Evolutionary conservation across 2,113 vertebrate species (phyloP).

Genomic region (Circaetus gallicus): DNA sequence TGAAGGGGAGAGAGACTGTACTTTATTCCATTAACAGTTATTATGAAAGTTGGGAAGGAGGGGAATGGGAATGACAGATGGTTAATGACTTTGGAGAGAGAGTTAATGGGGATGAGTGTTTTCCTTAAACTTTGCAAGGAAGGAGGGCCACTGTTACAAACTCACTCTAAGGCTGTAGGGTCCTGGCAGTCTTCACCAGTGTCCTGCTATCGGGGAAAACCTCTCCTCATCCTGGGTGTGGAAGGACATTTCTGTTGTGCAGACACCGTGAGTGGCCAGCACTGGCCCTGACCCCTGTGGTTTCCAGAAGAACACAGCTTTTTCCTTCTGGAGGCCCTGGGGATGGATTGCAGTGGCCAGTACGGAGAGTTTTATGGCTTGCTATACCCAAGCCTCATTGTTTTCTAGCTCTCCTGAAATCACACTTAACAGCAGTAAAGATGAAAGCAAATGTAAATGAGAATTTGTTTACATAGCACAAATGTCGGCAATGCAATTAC

Average conservation of each 20-base stretch:
- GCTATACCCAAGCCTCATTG: neutral
- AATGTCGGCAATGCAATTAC: neutral
- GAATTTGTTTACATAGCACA: neutral
- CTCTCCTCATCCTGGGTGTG: neutral
- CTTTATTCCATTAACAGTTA: neutral
- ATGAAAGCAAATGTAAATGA: conserved; percentile 47
- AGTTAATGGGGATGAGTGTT: neutral
- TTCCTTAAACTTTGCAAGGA: neutral
- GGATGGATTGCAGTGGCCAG: neutral
- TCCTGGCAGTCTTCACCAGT: neutral
- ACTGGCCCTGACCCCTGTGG: neutral
- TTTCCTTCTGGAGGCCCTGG: neutral
- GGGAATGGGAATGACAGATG: neutral
- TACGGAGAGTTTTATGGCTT: neutral
- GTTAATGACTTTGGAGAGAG: neutral
- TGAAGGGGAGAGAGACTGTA: neutral
- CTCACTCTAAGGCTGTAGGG: neutral
- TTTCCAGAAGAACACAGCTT: neutral
- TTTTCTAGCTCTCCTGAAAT: neutral
- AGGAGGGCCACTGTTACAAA: neutral
- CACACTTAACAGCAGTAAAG: neutral
- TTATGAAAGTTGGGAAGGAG: neutral
- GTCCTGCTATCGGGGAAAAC: neutral
- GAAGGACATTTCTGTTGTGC: neutral
- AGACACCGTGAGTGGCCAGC: fast-evolving